A percentile compares a stretch with the other conserved stretches of the same genome.
Conservation (phyloP, 2,888 invertebrate species). For the Parnassius apollo region DNA sequence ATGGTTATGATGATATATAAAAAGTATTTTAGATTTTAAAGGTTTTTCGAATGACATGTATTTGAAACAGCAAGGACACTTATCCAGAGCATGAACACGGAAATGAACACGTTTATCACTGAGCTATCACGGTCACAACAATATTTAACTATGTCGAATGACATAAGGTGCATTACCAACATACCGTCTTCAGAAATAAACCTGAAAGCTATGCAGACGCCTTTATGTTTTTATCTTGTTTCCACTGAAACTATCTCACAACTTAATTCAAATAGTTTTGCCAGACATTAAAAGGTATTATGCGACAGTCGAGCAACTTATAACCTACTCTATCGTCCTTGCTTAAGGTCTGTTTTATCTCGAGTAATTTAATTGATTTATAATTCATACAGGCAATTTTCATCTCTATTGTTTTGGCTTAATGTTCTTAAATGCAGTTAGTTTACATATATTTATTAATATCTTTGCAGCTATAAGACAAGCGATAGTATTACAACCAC, state of each 20-base stretch:
- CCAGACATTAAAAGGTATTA: constrained; percentile 24
- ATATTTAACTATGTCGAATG: neutral
- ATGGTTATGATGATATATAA: too few relatives aligned
- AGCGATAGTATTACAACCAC: too few relatives aligned
- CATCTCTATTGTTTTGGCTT: constrained; percentile 5
- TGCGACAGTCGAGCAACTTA: too few relatives aligned
- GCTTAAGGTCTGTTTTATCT: constrained; percentile 2
- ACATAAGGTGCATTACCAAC: neutral
- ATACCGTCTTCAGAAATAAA: constrained; percentile 16
- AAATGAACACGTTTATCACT: too few relatives aligned
- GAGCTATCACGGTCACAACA: too few relatives aligned
- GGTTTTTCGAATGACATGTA: too few relatives aligned
- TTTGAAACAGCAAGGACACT: too few relatives aligned
- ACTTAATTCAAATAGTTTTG: constrained; percentile 30
- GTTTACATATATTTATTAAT: neutral
- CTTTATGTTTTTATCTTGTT: constrained; percentile 28
- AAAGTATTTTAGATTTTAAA: too few relatives aligned
- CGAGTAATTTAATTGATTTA: neutral
- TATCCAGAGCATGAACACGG: too few relatives aligned
- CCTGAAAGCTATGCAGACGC: constrained; percentile 19
- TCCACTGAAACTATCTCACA: constrained; percentile 31
- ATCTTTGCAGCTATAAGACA: neutral
- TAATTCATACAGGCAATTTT: constrained; percentile 1
- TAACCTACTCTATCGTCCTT: neutral
- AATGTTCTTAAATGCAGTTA: neutral